Percentiles rank a stretch among this genome's conserved stretches.
phyloP scores from a whole-genome alignment of 2,888 invertebrate species.

The Aleiodes leptofemur region DNA sequence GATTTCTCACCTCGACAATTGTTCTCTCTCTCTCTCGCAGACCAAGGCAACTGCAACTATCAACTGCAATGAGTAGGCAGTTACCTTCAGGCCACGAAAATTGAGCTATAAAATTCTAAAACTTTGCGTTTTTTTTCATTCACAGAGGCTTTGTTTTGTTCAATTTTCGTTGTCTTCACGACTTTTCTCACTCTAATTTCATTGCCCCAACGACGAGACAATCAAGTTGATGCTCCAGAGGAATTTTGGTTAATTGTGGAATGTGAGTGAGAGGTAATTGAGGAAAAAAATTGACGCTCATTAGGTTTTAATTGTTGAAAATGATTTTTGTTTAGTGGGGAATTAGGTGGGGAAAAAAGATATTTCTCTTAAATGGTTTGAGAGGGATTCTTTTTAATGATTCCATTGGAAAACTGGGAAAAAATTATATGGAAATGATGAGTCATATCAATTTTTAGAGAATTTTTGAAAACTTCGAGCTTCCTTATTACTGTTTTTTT shows the following conservation, averaged over 20 bases:
- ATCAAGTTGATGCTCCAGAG: conserved; percentile 31
- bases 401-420: neutral
- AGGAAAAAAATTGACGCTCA: too few relatives aligned
- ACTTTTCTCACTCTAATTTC: neutral
- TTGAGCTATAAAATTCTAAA: conserved; percentile 40
- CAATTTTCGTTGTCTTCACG: neutral
- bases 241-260: neutral
- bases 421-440: too few relatives aligned
- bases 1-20: conserved; percentile 31
- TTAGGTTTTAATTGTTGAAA: neutral
- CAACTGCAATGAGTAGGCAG: conserved; percentile 35
- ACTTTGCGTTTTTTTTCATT: conserved; percentile 16
- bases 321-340: too few relatives aligned
- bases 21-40: neutral
- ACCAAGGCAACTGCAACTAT: conserved; percentile 15
- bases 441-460: neutral
- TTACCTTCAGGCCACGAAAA: conserved; percentile 39
- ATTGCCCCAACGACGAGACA: conserved; percentile 17
- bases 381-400: neutral
- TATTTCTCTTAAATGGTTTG: neutral
- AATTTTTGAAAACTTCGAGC: neutral
- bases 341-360: too few relatives aligned
- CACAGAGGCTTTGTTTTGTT: conserved; percentile 8
- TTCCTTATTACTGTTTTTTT: too few relatives aligned
- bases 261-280: too few relatives aligned